Evolutionary conservation across 2,113 vertebrate genomes (phyloP), one percentile per base, ranked within the genome.

Genomic region (Bombycilla garrulus): DNA sequence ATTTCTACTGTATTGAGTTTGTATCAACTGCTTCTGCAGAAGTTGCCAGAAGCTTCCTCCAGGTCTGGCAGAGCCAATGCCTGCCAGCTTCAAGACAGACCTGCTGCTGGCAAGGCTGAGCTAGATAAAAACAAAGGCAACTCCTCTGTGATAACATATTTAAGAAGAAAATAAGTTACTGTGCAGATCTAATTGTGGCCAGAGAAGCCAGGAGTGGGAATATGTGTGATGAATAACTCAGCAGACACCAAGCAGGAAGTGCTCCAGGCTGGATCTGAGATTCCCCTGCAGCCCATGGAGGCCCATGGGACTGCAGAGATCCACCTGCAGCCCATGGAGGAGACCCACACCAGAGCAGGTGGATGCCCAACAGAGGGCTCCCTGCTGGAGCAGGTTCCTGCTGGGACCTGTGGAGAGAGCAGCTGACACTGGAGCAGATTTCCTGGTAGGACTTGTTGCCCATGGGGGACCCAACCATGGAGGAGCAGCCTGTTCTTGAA

Each of bases 151-250:
- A 51, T 35, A 44, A 31, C 25, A 21, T 22, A 11, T 50, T 67
- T 17, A n/a, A 56, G 22, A 35, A 45, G 48, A 45, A 45, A 53
- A 36, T 2, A 35, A 71, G 31, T 31, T 31, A 36, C 11, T 21
- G 33, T 18, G 21, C 2, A 11, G 31, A 26, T 51, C 36, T 51
- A 22, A 44, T 18, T 67, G 71, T 0, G 0, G 6, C 2, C 45
- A 86, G 53, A 67, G 11, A 33, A 36, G 26, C 44, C 2, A 42
- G 35, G 17, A 58, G 11, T 36, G 21, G 31, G 17, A 58, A 51
- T 1, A 26, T 15, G 13, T 50, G 26, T 0, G 2, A 66, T 5
- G 31, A 76, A 14, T 20, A 66, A 1, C 14, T 26, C 53, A 44
- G 14, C 53, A 67, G 16, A 50, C 2, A 15, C 11, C 44, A 58